Evolutionary conservation across 2,888 invertebrate genomes (phyloP), one percentile per base, ranked within the genome.

Genomic region (Latrodectus elegans): DNA sequence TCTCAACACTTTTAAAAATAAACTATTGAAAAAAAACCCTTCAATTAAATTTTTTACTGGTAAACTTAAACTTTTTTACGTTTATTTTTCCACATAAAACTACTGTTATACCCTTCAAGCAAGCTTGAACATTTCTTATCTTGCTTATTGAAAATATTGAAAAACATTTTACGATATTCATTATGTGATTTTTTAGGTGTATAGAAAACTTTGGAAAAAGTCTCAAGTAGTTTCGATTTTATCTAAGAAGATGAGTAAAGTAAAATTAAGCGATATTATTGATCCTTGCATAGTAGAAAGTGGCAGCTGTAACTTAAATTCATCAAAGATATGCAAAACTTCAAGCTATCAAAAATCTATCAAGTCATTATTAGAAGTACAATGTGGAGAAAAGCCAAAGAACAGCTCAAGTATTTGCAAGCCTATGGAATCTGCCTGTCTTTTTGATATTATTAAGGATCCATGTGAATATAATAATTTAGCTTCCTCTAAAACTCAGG

Each of bases 371-470:
- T 64, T 87, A 11, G 71, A 68, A 73, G 65, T 89, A 4, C 14
- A 85, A 15, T 89, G 90, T 64, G 89, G 90, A 15, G 51, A 49
- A 17, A 89, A 81, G 76, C 83, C 85, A 1, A 52, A 70, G 15
- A 87, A 89, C 68, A 84, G 77, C 8, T 78, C 82, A n/a, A 90
- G 90, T 26, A 91, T 92, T 0, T 97, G 97, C 92, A 92, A 94
- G 74, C 95, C 96, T 0, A 91, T 95, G 0, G 90, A 92, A 67
- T 93, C 94, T 0, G 95, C 96, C 0, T 98, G 98, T 91, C 93
- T 98, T 9, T 97, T 95, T 92, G 95, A 98, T 91, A 93, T 98
- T 11, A 92, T 93, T 0, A 93, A 94, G 15, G 98, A 98, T 93
- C 98, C 98, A 0, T 98, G 98, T 91, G 98, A 98, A 80, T 88